Base-by-base conservation (phyloP, 2,888 invertebrate genomes). In the Polylopha cassiicola region DNA sequence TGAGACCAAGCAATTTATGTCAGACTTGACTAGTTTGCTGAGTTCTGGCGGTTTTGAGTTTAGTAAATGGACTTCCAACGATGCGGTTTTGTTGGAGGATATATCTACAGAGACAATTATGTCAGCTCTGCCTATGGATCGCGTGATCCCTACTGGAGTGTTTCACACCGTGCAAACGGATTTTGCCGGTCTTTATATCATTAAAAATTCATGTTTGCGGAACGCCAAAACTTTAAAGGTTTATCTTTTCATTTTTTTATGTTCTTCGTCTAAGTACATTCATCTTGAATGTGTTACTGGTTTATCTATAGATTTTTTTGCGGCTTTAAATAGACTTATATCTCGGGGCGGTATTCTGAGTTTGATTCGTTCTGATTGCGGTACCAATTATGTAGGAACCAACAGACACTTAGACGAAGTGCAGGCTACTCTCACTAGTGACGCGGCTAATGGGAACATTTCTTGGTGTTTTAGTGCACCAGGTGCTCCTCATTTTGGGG, bases 101-200 rank as follows among this genome's bases (percentile, higher is more conserved):
- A 28, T 22, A 22, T 10, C 22, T 5, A 30, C 30, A 7, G 13
- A 7, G 20, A 18, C 20, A 4, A 5, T 30, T 7, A 30, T 30
- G 30, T 10, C 30, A 7, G 30, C 30, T 4, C 13, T 30, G 4
- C 30, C 30, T 8, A 4, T 11, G 11, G 20, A 30, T 20, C 5
- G 30, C 13, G 34, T 34, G 4, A 34, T 17, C 17, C 22, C 16
- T 9, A 24, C 11, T 26, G 34, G 34, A 3, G 24, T 24, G 1
- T 34, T 34, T 24, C 34, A 34, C 17, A 24, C 34, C 2, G 34
- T 34, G n/a, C 24, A 23, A 24, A 34, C 34, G 2, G 34, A 34
- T 17, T 34, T 17, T 18, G 34, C 34, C 9, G 22, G 32, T 22
- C 32, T 16, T 2, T 32, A 22, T 9, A 22, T 3, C n/a, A 28